phyloP scores from a whole-genome alignment of 2,797 vertebrate genomes.

The Scomberomorus guttatus region DNA sequence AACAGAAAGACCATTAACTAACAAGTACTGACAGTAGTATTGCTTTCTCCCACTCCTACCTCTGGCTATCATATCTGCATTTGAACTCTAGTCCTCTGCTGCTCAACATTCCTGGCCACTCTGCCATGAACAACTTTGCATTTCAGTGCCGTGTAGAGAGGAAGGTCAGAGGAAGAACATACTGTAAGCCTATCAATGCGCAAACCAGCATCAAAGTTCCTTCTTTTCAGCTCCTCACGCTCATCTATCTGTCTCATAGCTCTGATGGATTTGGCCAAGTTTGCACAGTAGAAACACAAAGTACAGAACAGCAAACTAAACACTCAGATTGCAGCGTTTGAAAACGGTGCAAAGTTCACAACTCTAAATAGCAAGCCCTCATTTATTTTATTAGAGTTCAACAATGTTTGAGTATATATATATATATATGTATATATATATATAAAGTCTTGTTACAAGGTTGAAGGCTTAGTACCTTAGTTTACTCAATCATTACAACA shows the following conservation, averaged over 20 bases:
- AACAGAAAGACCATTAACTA: constrained; percentile 33
- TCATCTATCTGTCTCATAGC: neutral
- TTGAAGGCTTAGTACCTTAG: constrained; percentile 24
- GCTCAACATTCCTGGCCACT: constrained; percentile 64
- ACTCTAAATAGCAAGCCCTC: neutral
- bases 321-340: neutral
- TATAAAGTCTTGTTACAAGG: constrained; percentile 28
- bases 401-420: constrained; percentile 4
- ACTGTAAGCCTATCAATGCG: constrained; percentile 46
- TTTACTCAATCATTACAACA: constrained; percentile 53
- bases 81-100: constrained; percentile 53
- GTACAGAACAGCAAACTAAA: neutral
- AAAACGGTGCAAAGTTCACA: neutral
- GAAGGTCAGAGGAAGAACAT: constrained; percentile 57
- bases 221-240: constrained; percentile 3
- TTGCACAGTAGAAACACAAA: constrained; percentile 8
- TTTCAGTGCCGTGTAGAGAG: constrained; percentile 47
- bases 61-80: constrained; percentile 50
- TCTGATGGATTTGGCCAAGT: neutral
- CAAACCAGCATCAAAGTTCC: constrained; percentile 25
- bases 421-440: neutral
- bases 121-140: constrained; percentile 49
- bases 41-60: constrained; percentile 52
- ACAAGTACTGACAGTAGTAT: constrained; percentile 20
- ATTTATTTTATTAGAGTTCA: constrained; percentile 9